Percentiles rank a stretch among this genome's conserved stretches.
phyloP scores from a whole-genome alignment of 1,140 invertebrate genomes.

The Aphis craccivora region DNA sequence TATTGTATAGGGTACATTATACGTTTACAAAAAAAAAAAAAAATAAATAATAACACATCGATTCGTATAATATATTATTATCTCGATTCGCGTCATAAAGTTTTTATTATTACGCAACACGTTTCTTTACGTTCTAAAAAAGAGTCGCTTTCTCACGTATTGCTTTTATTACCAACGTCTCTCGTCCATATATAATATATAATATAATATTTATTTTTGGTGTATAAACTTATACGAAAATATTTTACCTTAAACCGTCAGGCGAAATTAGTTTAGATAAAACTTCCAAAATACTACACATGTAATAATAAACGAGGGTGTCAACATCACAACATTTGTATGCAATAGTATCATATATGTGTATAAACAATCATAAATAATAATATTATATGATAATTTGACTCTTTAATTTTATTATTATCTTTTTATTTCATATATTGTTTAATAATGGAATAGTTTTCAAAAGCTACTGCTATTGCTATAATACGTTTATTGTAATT shows the following conservation, averaged over 20 bases:
- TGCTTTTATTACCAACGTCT: background rate
- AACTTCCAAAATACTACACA: background rate
- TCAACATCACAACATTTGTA: background rate
- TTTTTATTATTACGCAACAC: constrained; percentile 17
- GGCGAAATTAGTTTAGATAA: background rate
- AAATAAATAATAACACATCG: background rate
- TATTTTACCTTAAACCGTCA: background rate
- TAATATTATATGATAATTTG: background rate
- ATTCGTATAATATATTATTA: constrained; percentile 16
- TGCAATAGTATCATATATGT: background rate
- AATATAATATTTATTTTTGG: background rate
- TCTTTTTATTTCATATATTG: background rate
- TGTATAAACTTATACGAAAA: background rate
- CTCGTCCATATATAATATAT: background rate
- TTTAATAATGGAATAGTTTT: background rate
- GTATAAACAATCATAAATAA: too few species aligned
- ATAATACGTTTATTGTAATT: background rate
- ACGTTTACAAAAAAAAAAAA: background rate
- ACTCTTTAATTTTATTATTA: background rate
- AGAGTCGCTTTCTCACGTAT: background rate
- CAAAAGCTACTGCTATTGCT: background rate
- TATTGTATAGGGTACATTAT: background rate
- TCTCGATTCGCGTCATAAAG: constrained; percentile 1
- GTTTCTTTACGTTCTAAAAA: constrained; percentile 25
- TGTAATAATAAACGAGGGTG: background rate